Base-by-base conservation (phyloP, 1,140 invertebrate genomes). In the Octopus sinensis region DNA sequence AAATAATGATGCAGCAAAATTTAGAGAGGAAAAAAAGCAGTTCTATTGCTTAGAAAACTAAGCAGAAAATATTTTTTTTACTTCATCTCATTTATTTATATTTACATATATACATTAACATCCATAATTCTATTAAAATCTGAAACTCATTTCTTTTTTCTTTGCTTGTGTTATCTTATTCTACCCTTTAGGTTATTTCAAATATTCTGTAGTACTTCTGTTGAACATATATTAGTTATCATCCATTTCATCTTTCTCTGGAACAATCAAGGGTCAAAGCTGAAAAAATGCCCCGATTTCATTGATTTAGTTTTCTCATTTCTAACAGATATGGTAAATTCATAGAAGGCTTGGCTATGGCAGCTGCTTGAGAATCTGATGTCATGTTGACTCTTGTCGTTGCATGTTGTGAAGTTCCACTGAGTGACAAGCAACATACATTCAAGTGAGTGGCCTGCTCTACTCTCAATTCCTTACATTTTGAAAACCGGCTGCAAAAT, bases 261-360 rank as follows among this genome's bases (percentile, higher is more conserved):
- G 30, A 52, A 51, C 23, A 54, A n/a, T 43, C 79, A 75, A 80
- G n/a, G 13, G 53, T 71, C 17, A 75, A 53, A n/a, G 17, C 53
- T 80, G 79, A 5, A 23, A 53, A 23, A 80, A 23, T 76, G n/a
- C 13, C 76, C 73, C 43, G 17, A 53, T 80, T 73, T 53, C 53
- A 76, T 71, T 80, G 73, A n/a, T 17, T n/a, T 43, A 80, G 23
- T 52, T 51, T 80, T 80, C 56, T 54, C 71, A 6, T 80, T 73
- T 73, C 13, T 23, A 13, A 23, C 71, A 76, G 53, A 75, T 73
- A 75, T 80, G 52, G 71, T 23, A 80, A 43, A 51, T 75, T 53
- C 73, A 53, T 53, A 80, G 43, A 80, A 43, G 51, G 73, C 56
- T 76, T 56, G 7, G 73, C 54, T 23, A 4, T 30, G 4, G 53